These are phyloP conservation scores for Danaus plexippus DNA, from an alignment of 1,140 invertebrate genomes.

Conservation along the genomic window DNA sequence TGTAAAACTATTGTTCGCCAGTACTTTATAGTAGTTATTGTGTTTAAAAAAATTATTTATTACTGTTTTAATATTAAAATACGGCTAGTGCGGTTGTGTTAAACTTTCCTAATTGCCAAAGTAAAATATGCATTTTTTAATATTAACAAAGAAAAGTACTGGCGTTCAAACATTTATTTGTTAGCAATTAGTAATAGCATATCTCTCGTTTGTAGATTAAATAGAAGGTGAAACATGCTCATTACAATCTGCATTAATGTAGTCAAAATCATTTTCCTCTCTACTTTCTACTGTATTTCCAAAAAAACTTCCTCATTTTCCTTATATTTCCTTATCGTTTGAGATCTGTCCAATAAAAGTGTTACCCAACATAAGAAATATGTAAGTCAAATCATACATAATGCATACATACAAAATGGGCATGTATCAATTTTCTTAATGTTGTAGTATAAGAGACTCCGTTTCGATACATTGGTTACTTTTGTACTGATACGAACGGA, in stretches of 20 bases:
- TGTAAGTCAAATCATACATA: too few relatives aligned
- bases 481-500: constrained; percentile 65
- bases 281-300: too few relatives aligned
- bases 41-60: constrained; percentile 47
- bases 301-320: too few relatives aligned
- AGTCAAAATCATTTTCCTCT: neutral
- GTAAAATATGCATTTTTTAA: constrained; percentile 61
- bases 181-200: constrained; percentile 45
- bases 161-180: constrained; percentile 37
- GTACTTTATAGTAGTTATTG: constrained; percentile 42
- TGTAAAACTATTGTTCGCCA: constrained; percentile 37
- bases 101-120: constrained; percentile 53
- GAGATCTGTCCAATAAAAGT: too few relatives aligned
- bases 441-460: constrained; percentile 54
- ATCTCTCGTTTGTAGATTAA: constrained; percentile 46
- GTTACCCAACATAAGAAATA: too few relatives aligned
- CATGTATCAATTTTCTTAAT: constrained; percentile 56
- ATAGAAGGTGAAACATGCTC: constrained; percentile 57
- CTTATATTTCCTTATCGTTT: too few relatives aligned
- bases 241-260: constrained; percentile 19
- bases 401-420: constrained; percentile 20
- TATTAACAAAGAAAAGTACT: constrained; percentile 44
- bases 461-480: constrained; percentile 59
- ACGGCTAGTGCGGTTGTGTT: constrained; percentile 36
- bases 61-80: constrained; percentile 29